phyloP scores from a whole-genome alignment of 2,113 vertebrate genomes.

The Ophiodon elongatus region DNA sequence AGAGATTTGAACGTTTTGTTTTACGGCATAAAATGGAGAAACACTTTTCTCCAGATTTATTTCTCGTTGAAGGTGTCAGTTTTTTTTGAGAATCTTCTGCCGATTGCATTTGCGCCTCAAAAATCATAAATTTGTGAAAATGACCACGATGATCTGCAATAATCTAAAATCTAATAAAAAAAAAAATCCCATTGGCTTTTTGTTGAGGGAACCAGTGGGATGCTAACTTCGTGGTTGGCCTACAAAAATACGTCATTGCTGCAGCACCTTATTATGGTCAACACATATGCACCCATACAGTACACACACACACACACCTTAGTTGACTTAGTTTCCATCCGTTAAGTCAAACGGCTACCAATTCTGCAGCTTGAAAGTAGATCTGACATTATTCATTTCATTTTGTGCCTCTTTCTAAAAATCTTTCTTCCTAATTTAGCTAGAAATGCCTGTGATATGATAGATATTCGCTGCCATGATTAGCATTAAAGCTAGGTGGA shows the following conservation, averaged over 20 bases:
- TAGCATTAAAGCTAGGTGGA: neutral
- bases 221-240: too few relatives aligned
- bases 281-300: slow-evolving; percentile 21
- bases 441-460: neutral
- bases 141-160: too few relatives aligned
- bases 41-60: too few relatives aligned
- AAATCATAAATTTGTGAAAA: too few relatives aligned
- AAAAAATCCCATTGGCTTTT: slow-evolving; percentile 21
- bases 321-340: neutral
- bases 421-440: neutral
- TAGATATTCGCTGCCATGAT: neutral
- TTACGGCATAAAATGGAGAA: too few relatives aligned
- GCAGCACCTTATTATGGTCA: neutral
- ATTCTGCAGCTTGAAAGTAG: neutral
- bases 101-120: too few relatives aligned
- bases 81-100: too few relatives aligned
- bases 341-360: neutral
- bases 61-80: too few relatives aligned
- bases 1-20: too few relatives aligned
- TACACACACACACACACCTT: slow-evolving; percentile 11
- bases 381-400: neutral
- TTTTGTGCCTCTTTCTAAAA: neutral
- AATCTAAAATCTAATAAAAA: too few relatives aligned
- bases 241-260: too few relatives aligned
- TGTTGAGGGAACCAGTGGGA: too few relatives aligned